Conservation (phyloP, 2,888 invertebrate genomes). For the Erebia palarica region DNA sequence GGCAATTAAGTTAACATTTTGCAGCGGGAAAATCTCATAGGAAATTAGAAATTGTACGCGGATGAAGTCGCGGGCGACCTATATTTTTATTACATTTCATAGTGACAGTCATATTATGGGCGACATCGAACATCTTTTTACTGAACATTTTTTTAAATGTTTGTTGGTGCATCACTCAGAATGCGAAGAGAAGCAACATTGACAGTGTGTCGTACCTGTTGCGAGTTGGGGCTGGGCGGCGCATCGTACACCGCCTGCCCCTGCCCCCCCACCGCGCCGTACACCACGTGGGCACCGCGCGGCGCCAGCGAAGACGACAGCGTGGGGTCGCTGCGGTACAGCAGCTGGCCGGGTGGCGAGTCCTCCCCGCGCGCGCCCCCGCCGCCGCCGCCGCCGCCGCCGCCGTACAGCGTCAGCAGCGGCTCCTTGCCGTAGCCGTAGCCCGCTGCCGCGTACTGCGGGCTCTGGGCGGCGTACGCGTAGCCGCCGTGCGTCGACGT, state of each 20-base stretch:
- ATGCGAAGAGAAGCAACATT: neutral
- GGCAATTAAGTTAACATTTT: no score
- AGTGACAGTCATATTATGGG: no score
- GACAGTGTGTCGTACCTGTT: slow-evolving; percentile 62
- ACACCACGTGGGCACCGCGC: slow-evolving; percentile 76
- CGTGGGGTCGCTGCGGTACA: slow-evolving; percentile 86
- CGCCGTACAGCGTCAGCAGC: slow-evolving; percentile 53
- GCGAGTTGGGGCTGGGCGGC: slow-evolving; percentile 82
- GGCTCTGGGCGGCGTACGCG: slow-evolving; percentile 63
- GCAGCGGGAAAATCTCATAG: no score
- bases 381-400: slow-evolving; percentile 46
- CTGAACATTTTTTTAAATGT: no score
- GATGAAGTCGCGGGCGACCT: no score
- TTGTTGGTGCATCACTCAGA: no score
- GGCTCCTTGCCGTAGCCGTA: slow-evolving; percentile 48
- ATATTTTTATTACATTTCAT: no score
- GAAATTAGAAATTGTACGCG: no score
- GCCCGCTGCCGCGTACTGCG: slow-evolving; percentile 63
- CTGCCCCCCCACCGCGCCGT: slow-evolving; percentile 71
- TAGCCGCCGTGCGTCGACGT: slow-evolving; percentile 75
- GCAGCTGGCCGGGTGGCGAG: slow-evolving; percentile 81
- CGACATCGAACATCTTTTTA: no score
- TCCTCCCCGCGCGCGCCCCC: slow-evolving; percentile 67
- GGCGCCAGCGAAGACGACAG: slow-evolving; percentile 84
- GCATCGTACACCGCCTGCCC: slow-evolving; percentile 78